phyloP scores from a whole-genome alignment of 2,888 invertebrate genomes.

The Campopleginae sp. region DNA sequence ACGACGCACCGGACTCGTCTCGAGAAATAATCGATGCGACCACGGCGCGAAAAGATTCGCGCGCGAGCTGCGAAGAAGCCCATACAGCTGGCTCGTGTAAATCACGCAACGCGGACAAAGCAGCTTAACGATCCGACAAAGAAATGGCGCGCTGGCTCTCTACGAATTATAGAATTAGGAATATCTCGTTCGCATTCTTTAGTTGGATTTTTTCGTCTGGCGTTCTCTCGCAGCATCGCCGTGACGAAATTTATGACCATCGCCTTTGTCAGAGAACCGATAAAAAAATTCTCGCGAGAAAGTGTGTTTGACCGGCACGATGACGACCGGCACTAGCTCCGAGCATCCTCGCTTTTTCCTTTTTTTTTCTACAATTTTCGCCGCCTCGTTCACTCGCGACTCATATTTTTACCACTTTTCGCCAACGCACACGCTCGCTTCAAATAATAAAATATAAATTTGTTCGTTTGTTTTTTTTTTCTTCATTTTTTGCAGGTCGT shows the following conservation, averaged over 20 bases:
- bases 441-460: too few relatives aligned
- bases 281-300: constrained; percentile 73
- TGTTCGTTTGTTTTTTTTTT: too few relatives aligned
- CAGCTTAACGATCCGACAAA: constrained; percentile 84
- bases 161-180: constrained; percentile 82
- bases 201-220: constrained; percentile 46
- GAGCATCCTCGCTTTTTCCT: not conserved
- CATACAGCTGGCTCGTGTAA: constrained; percentile 80
- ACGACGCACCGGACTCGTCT: constrained; percentile 70
- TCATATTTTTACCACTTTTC: not conserved
- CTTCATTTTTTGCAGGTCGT: constrained; percentile 87
- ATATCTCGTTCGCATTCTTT: constrained; percentile 74
- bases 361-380: too few relatives aligned
- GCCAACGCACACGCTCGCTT: too few relatives aligned
- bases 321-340: too few relatives aligned
- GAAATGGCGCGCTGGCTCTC: constrained; percentile 74
- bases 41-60: constrained; percentile 60
- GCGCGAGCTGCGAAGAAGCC: constrained; percentile 70
- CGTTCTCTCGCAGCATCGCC: constrained; percentile 40
- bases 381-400: too few relatives aligned
- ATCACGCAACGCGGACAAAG: constrained; percentile 82
- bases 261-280: constrained; percentile 74
- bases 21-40: constrained; percentile 79
- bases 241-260: constrained; percentile 77
- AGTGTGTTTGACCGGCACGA: constrained; percentile 56